Percentiles rank a stretch among this genome's conserved stretches.
Evolutionary conservation across 2,113 vertebrate species (phyloP).

Genomic region (Pluvianellus socialis): DNA sequence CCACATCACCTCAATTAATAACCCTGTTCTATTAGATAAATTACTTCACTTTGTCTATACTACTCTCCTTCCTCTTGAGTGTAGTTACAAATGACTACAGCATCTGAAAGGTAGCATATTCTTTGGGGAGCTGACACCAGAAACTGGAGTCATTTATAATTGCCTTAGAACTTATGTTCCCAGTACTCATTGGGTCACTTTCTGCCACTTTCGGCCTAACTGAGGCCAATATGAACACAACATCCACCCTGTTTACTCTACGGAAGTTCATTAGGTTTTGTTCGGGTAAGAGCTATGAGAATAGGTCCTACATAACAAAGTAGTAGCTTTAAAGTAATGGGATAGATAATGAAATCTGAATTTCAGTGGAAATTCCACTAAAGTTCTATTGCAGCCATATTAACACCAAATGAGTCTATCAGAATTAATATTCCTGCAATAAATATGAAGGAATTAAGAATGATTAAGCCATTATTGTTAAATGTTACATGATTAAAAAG

Average conservation of each 20-base stretch:
- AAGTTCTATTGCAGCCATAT: conserved; percentile 50
- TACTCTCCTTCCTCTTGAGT: neutral
- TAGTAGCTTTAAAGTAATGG: conserved; percentile 47
- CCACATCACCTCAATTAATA: conserved; percentile 27
- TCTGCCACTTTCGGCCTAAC: neutral
- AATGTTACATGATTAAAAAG: conserved; percentile 17
- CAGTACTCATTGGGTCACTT: neutral
- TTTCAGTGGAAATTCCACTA: conserved; percentile 51
- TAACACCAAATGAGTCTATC: conserved; percentile 48
- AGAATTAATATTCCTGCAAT: conserved; percentile 61
- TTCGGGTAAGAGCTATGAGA: neutral
- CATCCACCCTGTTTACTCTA: neutral
- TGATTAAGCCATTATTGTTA: conserved; percentile 52
- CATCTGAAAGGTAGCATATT: neutral
- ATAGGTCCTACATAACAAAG: neutral
- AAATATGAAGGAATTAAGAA: conserved; percentile 59
- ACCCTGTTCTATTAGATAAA: conserved; percentile 21
- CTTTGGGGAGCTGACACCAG: neutral
- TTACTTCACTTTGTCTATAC: conserved; percentile 37
- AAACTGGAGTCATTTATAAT: neutral
- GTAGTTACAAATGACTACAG: conserved; percentile 30
- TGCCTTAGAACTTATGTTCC: neutral
- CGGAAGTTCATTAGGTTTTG: neutral
- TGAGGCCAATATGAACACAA: neutral
- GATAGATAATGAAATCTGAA: conserved; percentile 61